These are phyloP conservation scores for Agriopis leucophaearia DNA, from an alignment of 2,888 invertebrate species.

Conservation along the genomic window DNA sequence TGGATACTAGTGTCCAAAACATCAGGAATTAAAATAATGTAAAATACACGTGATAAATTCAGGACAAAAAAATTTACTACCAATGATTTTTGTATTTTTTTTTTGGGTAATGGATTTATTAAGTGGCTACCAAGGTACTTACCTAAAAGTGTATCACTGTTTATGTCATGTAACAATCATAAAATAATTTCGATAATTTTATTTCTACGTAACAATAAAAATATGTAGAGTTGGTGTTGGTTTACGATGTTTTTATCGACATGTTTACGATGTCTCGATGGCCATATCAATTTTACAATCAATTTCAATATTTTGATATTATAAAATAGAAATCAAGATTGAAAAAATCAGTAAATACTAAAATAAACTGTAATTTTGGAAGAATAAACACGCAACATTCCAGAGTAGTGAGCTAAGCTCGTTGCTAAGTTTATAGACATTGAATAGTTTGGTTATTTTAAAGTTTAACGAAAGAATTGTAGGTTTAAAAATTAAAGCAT, in stretches of 20 bases:
- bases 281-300: slow-evolving; percentile 13
- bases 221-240: slow-evolving; percentile 19
- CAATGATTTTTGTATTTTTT: no score
- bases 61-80: no score
- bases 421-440: slow-evolving; percentile 40
- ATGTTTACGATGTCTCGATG: slow-evolving; percentile 27
- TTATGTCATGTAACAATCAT: slow-evolving; percentile 19
- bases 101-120: background rate
- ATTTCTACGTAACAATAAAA: slow-evolving; percentile 26
- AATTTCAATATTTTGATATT: slow-evolving; percentile 16
- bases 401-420: slow-evolving; percentile 19
- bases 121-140: background rate
- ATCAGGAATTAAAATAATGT: no score
- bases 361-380: slow-evolving; percentile 15
- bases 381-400: background rate
- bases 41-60: no score
- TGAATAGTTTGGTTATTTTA: background rate
- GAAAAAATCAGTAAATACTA: slow-evolving; percentile 12
- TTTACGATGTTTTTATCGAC: slow-evolving; percentile 33
- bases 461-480: background rate
- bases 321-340: slow-evolving; percentile 18
- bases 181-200: slow-evolving; percentile 22
- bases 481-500: background rate
- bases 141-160: slow-evolving; percentile 11
- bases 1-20: no score